phyloP scores from a whole-genome alignment of 2,888 invertebrate genomes.

The Ptychoptera contaminata region DNA sequence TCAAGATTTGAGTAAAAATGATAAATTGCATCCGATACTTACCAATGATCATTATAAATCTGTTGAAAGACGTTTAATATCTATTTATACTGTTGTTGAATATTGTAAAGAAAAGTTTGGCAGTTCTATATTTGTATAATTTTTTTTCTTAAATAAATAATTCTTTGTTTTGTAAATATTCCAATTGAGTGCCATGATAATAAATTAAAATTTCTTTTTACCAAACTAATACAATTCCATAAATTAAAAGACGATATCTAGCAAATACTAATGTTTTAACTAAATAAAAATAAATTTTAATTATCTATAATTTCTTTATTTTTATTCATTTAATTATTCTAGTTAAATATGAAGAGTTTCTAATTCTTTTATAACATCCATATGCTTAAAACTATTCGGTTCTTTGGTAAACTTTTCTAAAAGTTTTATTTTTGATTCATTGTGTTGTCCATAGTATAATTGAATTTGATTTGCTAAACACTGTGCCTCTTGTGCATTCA shows the following conservation, averaged over 20 bases:
- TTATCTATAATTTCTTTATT: no score
- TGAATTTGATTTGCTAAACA: constrained; percentile 75
- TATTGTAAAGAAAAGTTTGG: constrained; percentile 50
- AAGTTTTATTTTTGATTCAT: constrained; percentile 42
- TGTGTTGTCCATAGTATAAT: constrained; percentile 59
- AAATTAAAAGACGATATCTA: no score
- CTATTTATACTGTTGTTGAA: constrained; percentile 61
- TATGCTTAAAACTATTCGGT: constrained; percentile 65
- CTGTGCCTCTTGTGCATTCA: constrained; percentile 64
- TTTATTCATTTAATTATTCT: no score
- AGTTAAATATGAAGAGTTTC: constrained; percentile 40
- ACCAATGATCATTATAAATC: constrained; percentile 58
- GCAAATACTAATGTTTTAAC: no score
- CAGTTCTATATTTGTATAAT: constrained; percentile 30
- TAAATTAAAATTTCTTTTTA: no score
- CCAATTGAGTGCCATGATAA: no score
- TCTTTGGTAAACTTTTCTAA: constrained; percentile 50
- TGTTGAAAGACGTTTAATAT: constrained; percentile 57
- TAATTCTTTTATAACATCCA: constrained; percentile 62
- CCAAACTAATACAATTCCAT: no score
- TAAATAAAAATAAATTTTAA: no score
- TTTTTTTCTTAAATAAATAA: constrained; percentile 7
- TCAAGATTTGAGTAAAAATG: constrained; percentile 35
- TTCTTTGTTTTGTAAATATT: background rate
- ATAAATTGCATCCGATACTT: constrained; percentile 41